Conservation (phyloP, 2,888 invertebrate genomes). For the Caenorhabditis afra region DNA sequence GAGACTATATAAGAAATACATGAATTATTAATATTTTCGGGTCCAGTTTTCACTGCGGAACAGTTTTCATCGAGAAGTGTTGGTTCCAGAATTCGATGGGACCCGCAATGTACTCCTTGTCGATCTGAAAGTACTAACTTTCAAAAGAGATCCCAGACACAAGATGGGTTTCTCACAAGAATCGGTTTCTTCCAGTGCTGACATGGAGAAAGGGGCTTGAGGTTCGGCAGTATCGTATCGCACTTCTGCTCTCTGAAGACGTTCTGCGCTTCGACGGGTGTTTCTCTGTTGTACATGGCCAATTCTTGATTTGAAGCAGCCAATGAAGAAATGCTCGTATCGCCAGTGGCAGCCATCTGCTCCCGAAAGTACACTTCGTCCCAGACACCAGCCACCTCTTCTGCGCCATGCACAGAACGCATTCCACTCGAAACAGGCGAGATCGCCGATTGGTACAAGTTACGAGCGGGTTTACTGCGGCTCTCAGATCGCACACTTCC, state of each 20-base stretch:
- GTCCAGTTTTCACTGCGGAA: not conserved
- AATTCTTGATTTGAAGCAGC: conserved; percentile 49
- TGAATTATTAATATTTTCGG: not conserved
- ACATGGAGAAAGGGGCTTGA: not conserved
- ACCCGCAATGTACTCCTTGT: conserved; percentile 35
- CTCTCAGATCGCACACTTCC: conserved; percentile 4
- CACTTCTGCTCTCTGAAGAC: conserved; percentile 9
- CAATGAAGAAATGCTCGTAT: conserved; percentile 40
- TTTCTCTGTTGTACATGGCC: conserved; percentile 42
- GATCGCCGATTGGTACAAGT: conserved; percentile 29
- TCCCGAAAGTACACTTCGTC: conserved; percentile 27
- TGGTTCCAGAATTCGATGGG: conserved; percentile 16
- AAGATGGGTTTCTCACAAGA: conserved; percentile 6
- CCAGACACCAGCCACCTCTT: conserved; percentile 8
- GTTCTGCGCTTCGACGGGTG: conserved; percentile 22
- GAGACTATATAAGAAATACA: conserved; percentile 2
- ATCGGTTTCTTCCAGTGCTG: conserved; percentile 22
- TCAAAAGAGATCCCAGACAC: not conserved
- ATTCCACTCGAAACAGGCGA: conserved; percentile 46
- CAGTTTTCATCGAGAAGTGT: conserved; percentile 9
- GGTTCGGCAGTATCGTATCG: not conserved
- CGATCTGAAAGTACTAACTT: conserved; percentile 25
- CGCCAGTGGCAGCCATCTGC: conserved; percentile 29
- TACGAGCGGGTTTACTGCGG: conserved; percentile 3
- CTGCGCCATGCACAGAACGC: conserved; percentile 16